Conservation (phyloP, 2,888 invertebrate genomes). For the Diarsia rubi region DNA sequence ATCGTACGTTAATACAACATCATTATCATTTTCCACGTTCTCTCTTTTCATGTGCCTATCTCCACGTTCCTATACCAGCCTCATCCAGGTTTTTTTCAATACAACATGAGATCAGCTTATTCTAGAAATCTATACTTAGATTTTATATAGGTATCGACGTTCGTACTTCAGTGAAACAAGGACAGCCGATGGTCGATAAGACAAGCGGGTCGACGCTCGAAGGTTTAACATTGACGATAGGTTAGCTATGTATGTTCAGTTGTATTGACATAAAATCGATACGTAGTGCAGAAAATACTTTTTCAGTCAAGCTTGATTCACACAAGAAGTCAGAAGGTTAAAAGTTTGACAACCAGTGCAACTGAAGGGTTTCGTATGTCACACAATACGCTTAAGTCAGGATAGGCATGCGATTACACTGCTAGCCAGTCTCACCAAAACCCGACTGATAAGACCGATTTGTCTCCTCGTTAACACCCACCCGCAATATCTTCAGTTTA, state of each 20-base stretch:
- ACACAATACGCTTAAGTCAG: not conserved
- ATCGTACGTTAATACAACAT: too few species aligned
- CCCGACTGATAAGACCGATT: too few species aligned
- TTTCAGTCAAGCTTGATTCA: not conserved
- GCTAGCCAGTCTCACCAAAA: not conserved
- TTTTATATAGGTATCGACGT: not conserved
- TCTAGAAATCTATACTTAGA: not conserved
- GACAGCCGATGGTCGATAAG: conserved; percentile 2
- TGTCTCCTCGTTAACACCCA: too few species aligned
- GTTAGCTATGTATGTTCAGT: not conserved
- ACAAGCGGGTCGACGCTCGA: conserved; percentile 12
- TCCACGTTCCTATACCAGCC: too few species aligned
- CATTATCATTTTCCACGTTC: too few species aligned
- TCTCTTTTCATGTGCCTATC: too few species aligned
- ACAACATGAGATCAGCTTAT: not conserved
- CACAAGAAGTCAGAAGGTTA: not conserved
- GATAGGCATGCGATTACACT: not conserved
- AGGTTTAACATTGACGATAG: conserved; percentile 1
- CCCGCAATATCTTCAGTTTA: too few species aligned
- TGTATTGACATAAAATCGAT: not conserved
- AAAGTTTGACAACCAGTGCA: not conserved
- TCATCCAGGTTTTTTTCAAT: not conserved
- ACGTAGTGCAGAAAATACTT: not conserved
- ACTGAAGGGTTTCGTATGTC: not conserved
- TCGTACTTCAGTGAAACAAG: conserved; percentile 18